Base-by-base conservation (phyloP, 64 coral and sea anemone species). In the Cladopsammia gracilis region DNA sequence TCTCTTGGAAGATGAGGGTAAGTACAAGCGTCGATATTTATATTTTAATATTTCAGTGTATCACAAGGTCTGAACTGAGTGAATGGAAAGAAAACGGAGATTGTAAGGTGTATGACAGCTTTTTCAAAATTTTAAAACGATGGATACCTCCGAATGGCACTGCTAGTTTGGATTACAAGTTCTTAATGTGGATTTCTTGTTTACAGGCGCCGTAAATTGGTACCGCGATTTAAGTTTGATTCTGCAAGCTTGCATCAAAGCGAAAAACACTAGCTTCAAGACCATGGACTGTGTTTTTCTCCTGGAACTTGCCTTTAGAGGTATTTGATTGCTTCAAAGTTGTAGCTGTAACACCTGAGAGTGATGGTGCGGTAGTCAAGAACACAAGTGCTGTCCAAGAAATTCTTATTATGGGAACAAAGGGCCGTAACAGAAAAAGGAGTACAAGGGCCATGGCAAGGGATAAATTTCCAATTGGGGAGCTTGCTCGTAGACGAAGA, bases 321-420 rank as follows among this genome's bases (percentile, higher is more conserved):
- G 77, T 91, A 62, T 67, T 90, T 82, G 76, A 91, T 58, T 91
- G 77, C 64, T 73, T 91, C n/a, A 91, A 91, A 42, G 89, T 90
- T 90, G 62, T 90, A 25, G 74, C 76, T 90, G 78, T 90, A 70
- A 66, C 83, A 70, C 64, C 64, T 68, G 83, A 70, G 24, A 45
- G n/a, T 70, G 49, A 66, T 71, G 88, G 88, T 78, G 7, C 7
- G 61, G 59, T 78, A 51, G 88, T 90, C 60, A 90, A 65, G 76
- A 90, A 90, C 62, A 71, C 88, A 80, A 25, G 65, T 78, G 49
- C 65, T 73, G 71, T 92, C 62, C 47, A 87, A 57, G 85, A 87
- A 73, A 87, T 87, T 51, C 85, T 53, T 78, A 65, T 20, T 19
- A 90, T 67, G 73, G 88, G 45, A 65, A 65, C 66, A 52, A 91